Base-by-base conservation (phyloP, 2,113 vertebrate species). In the Corythornis vintsioides region DNA sequence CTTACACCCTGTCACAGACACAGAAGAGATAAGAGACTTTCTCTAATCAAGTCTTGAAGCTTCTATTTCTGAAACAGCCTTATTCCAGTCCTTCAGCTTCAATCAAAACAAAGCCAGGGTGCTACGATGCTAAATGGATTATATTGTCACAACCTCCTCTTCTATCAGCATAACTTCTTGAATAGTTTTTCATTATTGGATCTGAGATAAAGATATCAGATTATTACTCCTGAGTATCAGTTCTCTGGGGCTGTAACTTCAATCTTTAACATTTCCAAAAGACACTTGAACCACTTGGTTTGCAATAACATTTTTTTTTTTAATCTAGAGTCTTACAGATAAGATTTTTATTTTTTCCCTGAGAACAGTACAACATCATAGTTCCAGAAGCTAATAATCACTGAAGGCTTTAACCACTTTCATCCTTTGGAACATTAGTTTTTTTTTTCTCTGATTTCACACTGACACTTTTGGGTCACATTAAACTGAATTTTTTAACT, bases 221-320 rank as follows among this genome's bases (percentile, higher is more conserved):
- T 94, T 95, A 93, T 88, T 96, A 73, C 72, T 94, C 47, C 83
- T 45, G 22, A 81, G 45, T 40, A 82, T 53, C 61, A 83, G n/a
- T 67, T 77, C 65, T 71, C 60, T 6, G 4, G 72, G 90, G 48
- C 76, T 92, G 24, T 73, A 80, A 77, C 76, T 90, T 86, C 86
- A 90, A 81, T 88, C 89, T 92, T 88, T 80, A 94, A 88, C 61
- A 56, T 93, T 95, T 96, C 89, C 83, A 90, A 92, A 90, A 90
- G 80, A 56, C 84, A 82, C 45, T 84, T 72, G 72, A 92, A 88
- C 64, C 53, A 74, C 50, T 92, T 83, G 56, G 63, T 69, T 84
- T 82, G 38, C 64, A 93, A 90, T 88, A 88, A 15, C 4, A 60
- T 75, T 81, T 94, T 93, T 35, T 35, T 40, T 71, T 29, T 50